A percentile compares a stretch with the other conserved stretches of the same genome.
phyloP scores from a whole-genome alignment of 2,888 invertebrate genomes.

The Amphimallon solstitiale region DNA sequence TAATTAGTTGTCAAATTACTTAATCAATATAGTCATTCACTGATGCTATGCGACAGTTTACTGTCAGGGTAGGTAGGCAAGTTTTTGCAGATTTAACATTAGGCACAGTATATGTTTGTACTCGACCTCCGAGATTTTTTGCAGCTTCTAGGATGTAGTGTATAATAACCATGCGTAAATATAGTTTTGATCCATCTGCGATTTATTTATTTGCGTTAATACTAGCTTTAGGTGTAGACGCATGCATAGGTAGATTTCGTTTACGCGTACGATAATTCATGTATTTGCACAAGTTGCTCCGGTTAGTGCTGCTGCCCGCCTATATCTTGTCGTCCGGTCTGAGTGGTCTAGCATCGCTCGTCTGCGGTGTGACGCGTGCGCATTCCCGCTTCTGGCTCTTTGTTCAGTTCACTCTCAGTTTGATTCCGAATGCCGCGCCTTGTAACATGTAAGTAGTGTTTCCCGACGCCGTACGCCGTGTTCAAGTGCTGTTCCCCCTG shows the following conservation, averaged over 20 bases:
- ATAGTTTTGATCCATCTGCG: too few species aligned
- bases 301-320: slow-evolving; percentile 35
- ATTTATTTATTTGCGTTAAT: neutral
- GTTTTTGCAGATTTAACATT: too few species aligned
- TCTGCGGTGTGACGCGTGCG: slow-evolving; percentile 58
- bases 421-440: slow-evolving; percentile 57
- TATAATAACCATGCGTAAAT: too few species aligned
- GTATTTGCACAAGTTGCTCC: slow-evolving; percentile 18
- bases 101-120: too few species aligned
- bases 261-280: neutral
- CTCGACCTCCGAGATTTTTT: too few species aligned
- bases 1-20: too few species aligned
- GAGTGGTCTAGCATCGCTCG: slow-evolving; percentile 45
- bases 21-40: too few species aligned
- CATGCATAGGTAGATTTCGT: neutral
- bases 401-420: slow-evolving; percentile 55
- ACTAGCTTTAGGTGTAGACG: neutral
- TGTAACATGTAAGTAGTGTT: slow-evolving; percentile 55
- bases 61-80: neutral
- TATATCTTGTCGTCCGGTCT: slow-evolving; percentile 35
- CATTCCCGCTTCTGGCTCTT: slow-evolving; percentile 49
- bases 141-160: too few species aligned
- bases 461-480: slow-evolving; percentile 62
- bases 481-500: slow-evolving; percentile 42
- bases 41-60: too few species aligned